A percentile compares a stretch with the other conserved stretches of the same genome.
These are phyloP conservation scores for Dexiosoma caninum DNA, from an alignment of 2,888 invertebrate genomes.

Conservation along the genomic window DNA sequence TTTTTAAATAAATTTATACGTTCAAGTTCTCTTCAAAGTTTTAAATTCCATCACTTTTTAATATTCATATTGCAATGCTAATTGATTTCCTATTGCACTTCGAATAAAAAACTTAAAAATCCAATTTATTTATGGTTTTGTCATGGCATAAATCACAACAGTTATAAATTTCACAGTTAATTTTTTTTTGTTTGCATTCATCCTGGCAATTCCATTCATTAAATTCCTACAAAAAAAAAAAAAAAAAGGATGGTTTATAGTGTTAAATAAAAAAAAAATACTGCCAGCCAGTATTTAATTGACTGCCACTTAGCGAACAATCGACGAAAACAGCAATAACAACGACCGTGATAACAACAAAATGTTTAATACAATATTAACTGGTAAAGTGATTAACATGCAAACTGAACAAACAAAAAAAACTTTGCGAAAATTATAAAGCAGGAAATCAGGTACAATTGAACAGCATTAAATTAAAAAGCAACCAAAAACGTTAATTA, in stretches of 20 bases:
- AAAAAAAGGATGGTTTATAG: neutral
- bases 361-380: conserved; percentile 36
- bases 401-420: neutral
- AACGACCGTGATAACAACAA: conserved; percentile 1
- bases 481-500: neutral
- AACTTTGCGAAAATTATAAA: neutral
- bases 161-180: conserved; percentile 59
- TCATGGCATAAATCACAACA: conserved; percentile 65
- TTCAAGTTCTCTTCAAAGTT: neutral
- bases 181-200: conserved; percentile 12
- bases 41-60: conserved; percentile 7
- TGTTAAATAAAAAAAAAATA: neutral
- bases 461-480: neutral
- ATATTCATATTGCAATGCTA: conserved; percentile 5
- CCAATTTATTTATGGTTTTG: conserved; percentile 57
- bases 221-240: neutral
- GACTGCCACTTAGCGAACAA: conserved; percentile 49
- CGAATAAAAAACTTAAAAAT: conserved; percentile 7
- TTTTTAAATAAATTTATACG: too few species aligned
- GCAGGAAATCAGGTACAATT: neutral
- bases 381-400: conserved; percentile 26
- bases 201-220: conserved; percentile 1
- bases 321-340: neutral
- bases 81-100: conserved; percentile 49
- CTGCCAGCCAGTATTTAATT: conserved; percentile 41